phyloP scores from a whole-genome alignment of 2,888 invertebrate species.

The Sinhomidia bicolor region DNA sequence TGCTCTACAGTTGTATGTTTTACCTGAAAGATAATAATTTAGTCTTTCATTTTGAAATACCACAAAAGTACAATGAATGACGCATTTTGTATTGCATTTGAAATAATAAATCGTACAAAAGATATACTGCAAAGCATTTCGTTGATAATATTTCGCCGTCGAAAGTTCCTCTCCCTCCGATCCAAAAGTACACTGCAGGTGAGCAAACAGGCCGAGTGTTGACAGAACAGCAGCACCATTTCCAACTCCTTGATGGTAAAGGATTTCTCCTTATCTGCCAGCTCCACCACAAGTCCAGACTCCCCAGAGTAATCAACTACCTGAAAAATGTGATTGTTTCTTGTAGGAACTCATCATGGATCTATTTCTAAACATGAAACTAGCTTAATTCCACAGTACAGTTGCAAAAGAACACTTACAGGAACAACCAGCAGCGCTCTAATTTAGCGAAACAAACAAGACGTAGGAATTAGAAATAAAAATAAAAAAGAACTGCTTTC shows the following conservation, averaged over 20 bases:
- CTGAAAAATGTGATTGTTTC: conserved; percentile 1
- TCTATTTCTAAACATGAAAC: too few relatives aligned
- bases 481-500: too few relatives aligned
- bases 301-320: conserved; percentile 64
- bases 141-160: conserved; percentile 59
- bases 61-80: neutral
- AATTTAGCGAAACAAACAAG: neutral
- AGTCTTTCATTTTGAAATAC: too few relatives aligned
- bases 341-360: too few relatives aligned
- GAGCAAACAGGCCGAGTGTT: conserved; percentile 47
- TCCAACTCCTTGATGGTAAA: conserved; percentile 49
- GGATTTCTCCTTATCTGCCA: conserved; percentile 45
- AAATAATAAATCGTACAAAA: conserved; percentile 5
- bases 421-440: conserved; percentile 41
- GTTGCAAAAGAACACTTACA: conserved; percentile 24
- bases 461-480: neutral
- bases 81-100: too few relatives aligned
- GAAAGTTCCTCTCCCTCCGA: conserved; percentile 22
- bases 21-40: conserved; percentile 24
- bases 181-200: conserved; percentile 53
- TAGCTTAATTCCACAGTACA: too few relatives aligned
- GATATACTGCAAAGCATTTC: conserved; percentile 63
- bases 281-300: conserved; percentile 41
- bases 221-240: conserved; percentile 41
- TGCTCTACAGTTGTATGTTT: conserved; percentile 65